Conservation (phyloP, 1,140 invertebrate species). For the Drosophila nigrodunni region DNA sequence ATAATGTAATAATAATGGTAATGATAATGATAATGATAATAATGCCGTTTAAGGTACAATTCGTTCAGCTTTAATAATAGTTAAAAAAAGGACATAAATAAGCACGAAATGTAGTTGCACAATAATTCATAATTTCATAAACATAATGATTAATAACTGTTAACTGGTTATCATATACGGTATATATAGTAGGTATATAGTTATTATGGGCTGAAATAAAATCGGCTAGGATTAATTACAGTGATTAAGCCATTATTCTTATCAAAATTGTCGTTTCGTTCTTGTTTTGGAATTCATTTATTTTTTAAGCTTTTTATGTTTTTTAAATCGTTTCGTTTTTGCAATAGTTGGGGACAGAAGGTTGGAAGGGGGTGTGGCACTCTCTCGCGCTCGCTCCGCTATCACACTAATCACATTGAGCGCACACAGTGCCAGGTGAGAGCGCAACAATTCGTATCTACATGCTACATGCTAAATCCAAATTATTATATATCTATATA, state of each 20-base stretch:
- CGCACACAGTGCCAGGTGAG: conserved; percentile 20
- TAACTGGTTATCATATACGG: conserved; percentile 39
- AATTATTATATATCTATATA: neutral
- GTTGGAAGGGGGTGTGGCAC: neutral
- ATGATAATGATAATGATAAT: conserved; percentile 49
- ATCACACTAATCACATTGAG: conserved; percentile 48
- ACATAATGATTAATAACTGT: conserved; percentile 26
- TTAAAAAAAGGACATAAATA: conserved; percentile 59
- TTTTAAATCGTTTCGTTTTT: conserved; percentile 43
- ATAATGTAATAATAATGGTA: conserved; percentile 56
- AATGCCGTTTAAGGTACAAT: conserved; percentile 76
- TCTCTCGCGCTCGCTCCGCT: conserved; percentile 22
- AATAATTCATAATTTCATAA: conserved; percentile 26
- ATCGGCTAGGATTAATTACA: conserved; percentile 20
- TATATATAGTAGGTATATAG: conserved; percentile 8
- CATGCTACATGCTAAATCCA: conserved; percentile 10
- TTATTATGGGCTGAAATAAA: conserved; percentile 27
- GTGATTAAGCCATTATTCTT: conserved; percentile 18
- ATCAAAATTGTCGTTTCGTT: conserved; percentile 32
- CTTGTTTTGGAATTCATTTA: neutral
- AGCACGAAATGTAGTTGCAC: conserved; percentile 54
- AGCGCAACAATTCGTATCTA: conserved; percentile 22
- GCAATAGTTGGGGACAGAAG: neutral
- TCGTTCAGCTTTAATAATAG: conserved; percentile 66
- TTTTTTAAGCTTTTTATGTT: conserved; percentile 6